Evolutionary conservation across 2,888 invertebrate genomes (phyloP).

Genomic region (Rotaria sp.): DNA sequence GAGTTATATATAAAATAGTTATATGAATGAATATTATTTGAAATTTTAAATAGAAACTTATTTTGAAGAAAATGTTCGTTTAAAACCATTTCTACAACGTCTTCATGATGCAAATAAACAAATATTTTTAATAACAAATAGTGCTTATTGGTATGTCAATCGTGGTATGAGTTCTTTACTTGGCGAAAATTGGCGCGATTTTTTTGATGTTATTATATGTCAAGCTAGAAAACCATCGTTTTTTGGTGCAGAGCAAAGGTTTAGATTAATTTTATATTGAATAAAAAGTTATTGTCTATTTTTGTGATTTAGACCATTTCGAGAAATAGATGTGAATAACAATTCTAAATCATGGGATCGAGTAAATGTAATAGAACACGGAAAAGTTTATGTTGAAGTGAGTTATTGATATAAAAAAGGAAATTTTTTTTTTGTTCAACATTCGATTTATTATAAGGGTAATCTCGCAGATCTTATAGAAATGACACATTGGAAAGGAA

Average conservation of each 20-base stretch:
- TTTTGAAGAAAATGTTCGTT: constrained; percentile 43
- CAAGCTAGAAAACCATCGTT: constrained; percentile 85
- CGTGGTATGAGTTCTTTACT: constrained; percentile 81
- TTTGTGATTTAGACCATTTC: constrained; percentile 43
- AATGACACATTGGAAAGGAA: constrained; percentile 81
- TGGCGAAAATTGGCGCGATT: constrained; percentile 77
- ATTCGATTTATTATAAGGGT: constrained; percentile 62
- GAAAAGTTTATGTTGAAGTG: constrained; percentile 84
- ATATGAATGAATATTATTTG: not conserved
- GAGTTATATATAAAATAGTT: constrained; percentile 19
- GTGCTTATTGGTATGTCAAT: constrained; percentile 83
- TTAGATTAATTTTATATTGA: constrained; percentile 62
- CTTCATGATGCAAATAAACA: constrained; percentile 71
- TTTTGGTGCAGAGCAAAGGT: constrained; percentile 63
- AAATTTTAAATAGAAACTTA: constrained; percentile 45
- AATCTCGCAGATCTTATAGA: constrained; percentile 83
- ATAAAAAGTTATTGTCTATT: not conserved
- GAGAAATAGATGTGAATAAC: constrained; percentile 73
- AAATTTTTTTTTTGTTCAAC: constrained; percentile 19
- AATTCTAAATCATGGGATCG: constrained; percentile 82
- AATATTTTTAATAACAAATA: constrained; percentile 88
- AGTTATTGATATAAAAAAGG: constrained; percentile 31
- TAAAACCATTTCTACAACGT: constrained; percentile 69
- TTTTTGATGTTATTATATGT: constrained; percentile 86
- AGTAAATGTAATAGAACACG: constrained; percentile 75